phyloP scores from a whole-genome alignment of 2,888 invertebrate species.

The Thecocarcelia acutangulata region DNA sequence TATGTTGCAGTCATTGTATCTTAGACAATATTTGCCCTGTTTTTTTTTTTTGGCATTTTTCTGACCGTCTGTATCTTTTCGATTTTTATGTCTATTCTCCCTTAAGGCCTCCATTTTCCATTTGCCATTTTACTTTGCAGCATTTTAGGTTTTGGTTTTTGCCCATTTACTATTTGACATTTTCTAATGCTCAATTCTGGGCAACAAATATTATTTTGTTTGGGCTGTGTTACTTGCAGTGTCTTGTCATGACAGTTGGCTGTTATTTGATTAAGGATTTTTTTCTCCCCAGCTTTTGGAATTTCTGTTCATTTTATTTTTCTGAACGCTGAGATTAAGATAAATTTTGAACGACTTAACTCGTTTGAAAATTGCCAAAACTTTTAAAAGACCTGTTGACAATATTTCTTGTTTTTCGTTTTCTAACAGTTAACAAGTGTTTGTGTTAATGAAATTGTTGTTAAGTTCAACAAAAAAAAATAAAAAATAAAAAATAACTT shows the following conservation, averaged over 20 bases:
- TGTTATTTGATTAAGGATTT: constrained; percentile 59
- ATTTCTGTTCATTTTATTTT: constrained; percentile 25
- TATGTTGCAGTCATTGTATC: constrained; percentile 50
- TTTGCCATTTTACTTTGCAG: constrained; percentile 41
- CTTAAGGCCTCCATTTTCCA: constrained; percentile 50
- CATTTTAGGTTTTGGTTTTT: constrained; percentile 15
- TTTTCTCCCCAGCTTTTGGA: constrained; percentile 31
- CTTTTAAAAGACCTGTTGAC: constrained; percentile 49
- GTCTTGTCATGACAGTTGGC: constrained; percentile 56
- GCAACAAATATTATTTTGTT: constrained; percentile 40
- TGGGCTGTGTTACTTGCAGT: constrained; percentile 32
- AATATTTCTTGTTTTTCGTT: background rate
- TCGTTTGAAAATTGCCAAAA: constrained; percentile 10
- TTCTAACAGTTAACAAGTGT: constrained; percentile 11
- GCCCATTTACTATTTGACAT: constrained; percentile 61
- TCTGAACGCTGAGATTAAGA: constrained; percentile 24
- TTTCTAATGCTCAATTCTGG: constrained; percentile 60
- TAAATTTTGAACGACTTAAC: constrained; percentile 49
- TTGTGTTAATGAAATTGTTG: constrained; percentile 36
- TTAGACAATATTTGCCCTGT: constrained; percentile 5
- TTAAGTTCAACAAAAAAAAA: background rate
- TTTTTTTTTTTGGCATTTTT: background rate
- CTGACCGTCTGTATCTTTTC: constrained; percentile 53
- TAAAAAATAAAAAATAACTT: background rate
- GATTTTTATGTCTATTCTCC: constrained; percentile 61